These are phyloP conservation scores for Ips nitidus DNA, from an alignment of 1,140 invertebrate species.

Conservation along the genomic window DNA sequence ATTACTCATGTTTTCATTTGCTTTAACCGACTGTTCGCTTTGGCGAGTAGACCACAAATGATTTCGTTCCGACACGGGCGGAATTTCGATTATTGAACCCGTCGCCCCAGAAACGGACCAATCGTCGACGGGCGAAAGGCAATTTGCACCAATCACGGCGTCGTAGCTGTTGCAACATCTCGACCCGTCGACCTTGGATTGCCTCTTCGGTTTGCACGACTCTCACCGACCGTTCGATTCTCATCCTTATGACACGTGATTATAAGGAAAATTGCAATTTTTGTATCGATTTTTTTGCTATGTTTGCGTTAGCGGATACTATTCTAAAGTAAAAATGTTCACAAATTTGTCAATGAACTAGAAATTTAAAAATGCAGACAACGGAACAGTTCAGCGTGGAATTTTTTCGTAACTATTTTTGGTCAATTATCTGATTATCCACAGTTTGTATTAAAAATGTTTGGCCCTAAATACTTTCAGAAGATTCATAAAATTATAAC, in stretches of 20 bases:
- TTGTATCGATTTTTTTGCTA: too few species aligned
- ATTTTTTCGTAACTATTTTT: too few species aligned
- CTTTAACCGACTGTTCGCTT: conserved; percentile 51
- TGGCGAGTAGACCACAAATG: conserved; percentile 53
- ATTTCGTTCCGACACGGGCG: conserved; percentile 37
- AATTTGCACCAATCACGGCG: conserved; percentile 35
- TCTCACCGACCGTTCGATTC: background rate
- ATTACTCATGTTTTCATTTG: conserved; percentile 48
- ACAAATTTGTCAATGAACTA: too few species aligned
- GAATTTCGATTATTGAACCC: conserved; percentile 39
- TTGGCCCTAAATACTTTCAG: too few species aligned
- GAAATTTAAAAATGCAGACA: too few species aligned
- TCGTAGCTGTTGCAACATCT: conserved; percentile 13
- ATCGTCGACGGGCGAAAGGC: conserved; percentile 19
- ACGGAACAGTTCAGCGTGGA: too few species aligned
- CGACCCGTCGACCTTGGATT: conserved; percentile 34
- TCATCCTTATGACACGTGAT: conserved; percentile 17
- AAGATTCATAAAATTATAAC: too few species aligned
- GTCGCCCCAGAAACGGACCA: conserved; percentile 38
- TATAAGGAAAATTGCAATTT: conserved; percentile 11
- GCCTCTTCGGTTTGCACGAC: conserved; percentile 10
- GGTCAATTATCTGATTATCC: too few species aligned
- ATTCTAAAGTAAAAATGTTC: too few species aligned
- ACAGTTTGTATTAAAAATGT: too few species aligned
- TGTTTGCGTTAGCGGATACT: too few species aligned